A percentile compares a stretch with the other conserved stretches of the same genome.
These are phyloP conservation scores for Sminthurinus aureus DNA, from an alignment of 2,888 invertebrate species.

Conservation along the genomic window DNA sequence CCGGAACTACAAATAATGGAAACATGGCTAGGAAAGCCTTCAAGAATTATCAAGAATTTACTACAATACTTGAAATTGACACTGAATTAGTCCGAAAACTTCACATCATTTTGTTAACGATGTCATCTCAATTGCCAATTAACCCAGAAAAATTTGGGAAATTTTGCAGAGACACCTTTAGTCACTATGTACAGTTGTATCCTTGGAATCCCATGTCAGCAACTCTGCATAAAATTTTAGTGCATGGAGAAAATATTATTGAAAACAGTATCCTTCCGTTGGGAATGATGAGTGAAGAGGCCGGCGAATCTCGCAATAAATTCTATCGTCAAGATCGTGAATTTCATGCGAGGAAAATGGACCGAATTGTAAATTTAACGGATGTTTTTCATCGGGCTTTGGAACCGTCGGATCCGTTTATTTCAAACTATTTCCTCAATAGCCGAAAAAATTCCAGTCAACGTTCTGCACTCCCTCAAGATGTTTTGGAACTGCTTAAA, in stretches of 20 bases:
- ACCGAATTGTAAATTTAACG: neutral
- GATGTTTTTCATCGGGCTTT: slow-evolving; percentile 6
- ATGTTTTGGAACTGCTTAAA: neutral
- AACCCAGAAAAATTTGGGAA: neutral
- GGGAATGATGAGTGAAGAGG: slow-evolving; percentile 27
- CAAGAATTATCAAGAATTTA: neutral
- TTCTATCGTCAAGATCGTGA: neutral
- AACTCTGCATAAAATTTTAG: slow-evolving; percentile 27
- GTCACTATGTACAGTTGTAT: neutral
- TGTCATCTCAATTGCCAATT: slow-evolving; percentile 11
- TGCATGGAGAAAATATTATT: neutral
- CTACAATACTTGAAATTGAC: slow-evolving; percentile 10
- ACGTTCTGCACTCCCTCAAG: neutral
- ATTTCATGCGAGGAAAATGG: slow-evolving; percentile 4
- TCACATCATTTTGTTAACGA: neutral
- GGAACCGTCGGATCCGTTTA: slow-evolving; percentile 6
- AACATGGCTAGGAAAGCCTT: slow-evolving; percentile 27
- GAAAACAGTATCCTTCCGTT: neutral
- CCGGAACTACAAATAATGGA: slow-evolving; percentile 16
- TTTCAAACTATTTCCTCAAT: neutral
- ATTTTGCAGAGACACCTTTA: neutral
- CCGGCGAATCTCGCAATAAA: neutral
- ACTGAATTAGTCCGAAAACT: neutral
- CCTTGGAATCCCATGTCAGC: slow-evolving; percentile 14
- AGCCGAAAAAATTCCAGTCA: neutral